These are phyloP conservation scores for Drosophila demipolita DNA, from an alignment of 2,888 invertebrate genomes.

Conservation along the genomic window DNA sequence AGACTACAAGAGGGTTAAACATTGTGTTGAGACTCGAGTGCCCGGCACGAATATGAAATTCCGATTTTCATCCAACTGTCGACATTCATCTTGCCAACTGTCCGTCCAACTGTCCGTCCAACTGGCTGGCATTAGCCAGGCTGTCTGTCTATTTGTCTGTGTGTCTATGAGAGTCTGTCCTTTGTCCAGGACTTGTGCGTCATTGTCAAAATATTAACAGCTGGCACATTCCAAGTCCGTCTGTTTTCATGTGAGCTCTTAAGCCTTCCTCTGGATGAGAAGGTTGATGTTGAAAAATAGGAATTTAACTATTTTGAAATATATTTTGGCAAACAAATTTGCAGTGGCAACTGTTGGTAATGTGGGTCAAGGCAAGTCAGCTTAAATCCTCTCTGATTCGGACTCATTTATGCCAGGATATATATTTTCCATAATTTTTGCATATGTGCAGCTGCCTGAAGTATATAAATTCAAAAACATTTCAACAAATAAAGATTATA, in stretches of 20 bases:
- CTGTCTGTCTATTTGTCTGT: constrained; percentile 13
- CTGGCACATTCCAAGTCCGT: constrained; percentile 70
- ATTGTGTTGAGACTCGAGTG: constrained; percentile 53
- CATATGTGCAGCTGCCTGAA: constrained; percentile 17
- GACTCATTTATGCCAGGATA: constrained; percentile 31
- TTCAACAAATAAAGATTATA: background rate
- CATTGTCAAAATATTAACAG: constrained; percentile 81
- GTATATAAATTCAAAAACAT: constrained; percentile 29
- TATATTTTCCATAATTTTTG: constrained; percentile 12
- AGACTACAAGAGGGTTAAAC: constrained; percentile 43
- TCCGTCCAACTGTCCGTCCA: constrained; percentile 77
- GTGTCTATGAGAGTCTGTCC: constrained; percentile 22
- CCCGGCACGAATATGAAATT: constrained; percentile 77
- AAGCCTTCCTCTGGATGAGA: constrained; percentile 46
- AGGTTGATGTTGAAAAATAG: constrained; percentile 71
- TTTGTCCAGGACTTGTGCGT: constrained; percentile 72
- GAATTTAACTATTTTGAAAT: constrained; percentile 76
- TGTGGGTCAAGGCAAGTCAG: constrained; percentile 58
- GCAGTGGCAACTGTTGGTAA: constrained; percentile 25
- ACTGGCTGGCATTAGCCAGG: constrained; percentile 67
- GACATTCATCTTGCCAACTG: constrained; percentile 79
- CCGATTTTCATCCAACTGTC: constrained; percentile 75
- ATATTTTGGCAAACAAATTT: constrained; percentile 63
- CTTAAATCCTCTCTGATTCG: constrained; percentile 50
- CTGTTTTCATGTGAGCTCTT: constrained; percentile 60